Evolutionary conservation across 2,797 vertebrate species (phyloP).

Genomic region (Phrynocephalus guinanensis): DNA sequence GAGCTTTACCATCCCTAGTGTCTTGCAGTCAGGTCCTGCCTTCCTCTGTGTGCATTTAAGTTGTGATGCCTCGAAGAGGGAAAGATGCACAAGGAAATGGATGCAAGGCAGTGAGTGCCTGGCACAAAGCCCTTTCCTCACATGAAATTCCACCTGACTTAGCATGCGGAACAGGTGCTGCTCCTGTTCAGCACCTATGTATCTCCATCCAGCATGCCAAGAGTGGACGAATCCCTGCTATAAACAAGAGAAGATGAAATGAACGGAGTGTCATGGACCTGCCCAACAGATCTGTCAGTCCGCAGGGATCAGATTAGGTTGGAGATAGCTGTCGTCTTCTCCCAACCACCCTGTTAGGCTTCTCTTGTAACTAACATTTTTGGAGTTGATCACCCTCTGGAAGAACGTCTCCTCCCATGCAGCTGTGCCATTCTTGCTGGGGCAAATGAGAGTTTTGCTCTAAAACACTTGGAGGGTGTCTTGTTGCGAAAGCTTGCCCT

Average conservation of each 20-base stretch:
- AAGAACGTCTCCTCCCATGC: not conserved
- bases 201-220: no score
- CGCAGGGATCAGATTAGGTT: not conserved
- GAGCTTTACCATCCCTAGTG: accelerated
- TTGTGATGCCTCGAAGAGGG: not conserved
- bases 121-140: not conserved
- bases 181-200: not conserved
- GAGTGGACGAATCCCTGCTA: no score
- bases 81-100: not conserved
- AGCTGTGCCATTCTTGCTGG: not conserved
- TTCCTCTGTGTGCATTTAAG: not conserved
- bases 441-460: not conserved
- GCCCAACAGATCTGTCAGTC: not conserved
- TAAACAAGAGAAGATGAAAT: no score
- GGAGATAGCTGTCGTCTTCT: not conserved
- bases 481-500: not conserved
- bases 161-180: not conserved
- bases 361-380: not conserved
- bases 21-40: not conserved
- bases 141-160: not conserved
- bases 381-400: not conserved
- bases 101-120: not conserved
- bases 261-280: not conserved
- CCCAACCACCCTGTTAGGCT: not conserved
- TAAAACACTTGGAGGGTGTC: not conserved